Conservation (phyloP, 1,140 invertebrate species). For the Bradysia coprophila region DNA sequence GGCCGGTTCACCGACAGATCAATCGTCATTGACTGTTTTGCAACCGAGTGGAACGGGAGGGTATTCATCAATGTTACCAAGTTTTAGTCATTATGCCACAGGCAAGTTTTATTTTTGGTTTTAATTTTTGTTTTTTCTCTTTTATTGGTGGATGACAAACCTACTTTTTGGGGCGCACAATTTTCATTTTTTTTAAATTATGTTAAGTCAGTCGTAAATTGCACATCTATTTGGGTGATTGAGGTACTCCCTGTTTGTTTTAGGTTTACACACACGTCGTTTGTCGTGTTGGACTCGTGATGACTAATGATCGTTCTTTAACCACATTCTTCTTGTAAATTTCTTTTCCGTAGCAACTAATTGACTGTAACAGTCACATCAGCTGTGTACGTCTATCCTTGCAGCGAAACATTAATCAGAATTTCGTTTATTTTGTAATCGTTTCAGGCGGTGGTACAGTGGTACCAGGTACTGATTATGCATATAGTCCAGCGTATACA, state of each 20-base stretch:
- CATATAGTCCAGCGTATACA: constrained; percentile 53
- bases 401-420: too few species aligned
- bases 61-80: constrained; percentile 46
- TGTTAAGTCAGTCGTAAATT: too few species aligned
- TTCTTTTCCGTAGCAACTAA: too few species aligned
- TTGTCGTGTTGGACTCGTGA: too few species aligned
- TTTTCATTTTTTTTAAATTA: not conserved
- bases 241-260: too few species aligned
- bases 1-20: constrained; percentile 3
- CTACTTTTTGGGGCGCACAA: not conserved
- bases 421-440: constrained; percentile 5
- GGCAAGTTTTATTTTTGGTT: constrained; percentile 39
- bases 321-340: too few species aligned
- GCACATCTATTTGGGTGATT: too few species aligned
- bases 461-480: constrained; percentile 40
- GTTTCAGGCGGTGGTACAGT: constrained; percentile 33
- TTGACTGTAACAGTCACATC: too few species aligned
- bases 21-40: constrained; percentile 29
- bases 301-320: too few species aligned
- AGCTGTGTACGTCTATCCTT: too few species aligned
- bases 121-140: constrained; percentile 6
- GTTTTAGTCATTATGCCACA: constrained; percentile 51
- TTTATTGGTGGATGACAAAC: constrained; percentile 2
- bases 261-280: too few species aligned
- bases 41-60: constrained; percentile 27